Conservation (phyloP, 2,113 vertebrate genomes). For the Lepus europaeus region DNA sequence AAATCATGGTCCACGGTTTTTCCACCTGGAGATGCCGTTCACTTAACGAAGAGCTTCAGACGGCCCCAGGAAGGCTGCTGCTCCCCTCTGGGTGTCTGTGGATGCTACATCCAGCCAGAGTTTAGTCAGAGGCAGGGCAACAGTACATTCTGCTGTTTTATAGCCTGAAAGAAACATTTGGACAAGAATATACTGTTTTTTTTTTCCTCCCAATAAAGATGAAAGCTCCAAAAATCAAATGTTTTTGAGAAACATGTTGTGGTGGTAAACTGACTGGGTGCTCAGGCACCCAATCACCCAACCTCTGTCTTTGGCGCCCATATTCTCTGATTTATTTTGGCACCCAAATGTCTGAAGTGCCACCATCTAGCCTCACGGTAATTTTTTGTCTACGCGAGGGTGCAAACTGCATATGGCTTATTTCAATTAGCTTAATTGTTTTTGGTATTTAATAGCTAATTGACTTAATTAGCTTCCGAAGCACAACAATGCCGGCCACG, state of each 20-base stretch:
- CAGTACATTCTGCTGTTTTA: slow-evolving; percentile 43
- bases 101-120: not conserved
- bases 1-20: not conserved
- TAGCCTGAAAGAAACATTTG: slow-evolving; percentile 51
- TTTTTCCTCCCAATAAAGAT: not conserved
- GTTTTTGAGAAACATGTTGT: slow-evolving; percentile 53
- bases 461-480: slow-evolving; percentile 81
- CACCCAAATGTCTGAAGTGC: not conserved
- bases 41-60: not conserved
- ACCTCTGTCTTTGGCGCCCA: not conserved
- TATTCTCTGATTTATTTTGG: slow-evolving; percentile 70
- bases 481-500: slow-evolving; percentile 58
- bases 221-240: slow-evolving; percentile 63
- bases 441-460: slow-evolving; percentile 83
- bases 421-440: slow-evolving; percentile 83
- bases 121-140: slow-evolving; percentile 54
- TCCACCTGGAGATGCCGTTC: not conserved
- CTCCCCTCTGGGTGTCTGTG: not conserved
- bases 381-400: slow-evolving; percentile 15
- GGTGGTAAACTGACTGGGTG: slow-evolving; percentile 1
- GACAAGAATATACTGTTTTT: not conserved
- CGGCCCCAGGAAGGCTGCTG: not conserved
- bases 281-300: not conserved
- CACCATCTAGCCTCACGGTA: slow-evolving; percentile 67
- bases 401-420: slow-evolving; percentile 78